These are phyloP conservation scores for Antheraea yamamai DNA, from an alignment of 2,888 invertebrate species.

Conservation along the genomic window DNA sequence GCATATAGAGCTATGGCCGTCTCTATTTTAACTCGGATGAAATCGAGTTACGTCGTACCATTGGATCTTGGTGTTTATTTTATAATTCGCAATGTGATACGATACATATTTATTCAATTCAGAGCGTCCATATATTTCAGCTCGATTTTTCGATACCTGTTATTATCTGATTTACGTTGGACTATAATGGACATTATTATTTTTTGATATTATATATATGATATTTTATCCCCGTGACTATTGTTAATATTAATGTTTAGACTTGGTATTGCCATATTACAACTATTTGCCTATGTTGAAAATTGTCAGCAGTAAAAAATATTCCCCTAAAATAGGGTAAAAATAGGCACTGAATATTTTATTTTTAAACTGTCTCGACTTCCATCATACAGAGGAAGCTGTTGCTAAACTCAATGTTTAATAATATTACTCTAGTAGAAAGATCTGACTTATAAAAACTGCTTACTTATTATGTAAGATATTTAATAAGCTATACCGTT, in stretches of 20 bases:
- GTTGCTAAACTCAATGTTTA: not conserved
- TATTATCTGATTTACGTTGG: not conserved
- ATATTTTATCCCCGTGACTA: not conserved
- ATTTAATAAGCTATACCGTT: slow-evolving; percentile 3
- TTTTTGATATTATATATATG: not conserved
- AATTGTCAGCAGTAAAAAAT: not conserved
- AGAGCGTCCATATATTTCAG: not conserved
- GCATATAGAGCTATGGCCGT: not conserved
- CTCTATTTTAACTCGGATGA: not conserved
- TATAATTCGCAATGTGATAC: no score
- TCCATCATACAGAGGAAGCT: not conserved
- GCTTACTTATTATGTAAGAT: not conserved
- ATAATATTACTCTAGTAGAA: not conserved
- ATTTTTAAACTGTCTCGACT: not conserved
- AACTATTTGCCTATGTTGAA: not conserved
- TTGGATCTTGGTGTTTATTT: no score
- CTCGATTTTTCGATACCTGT: not conserved
- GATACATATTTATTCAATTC: not conserved
- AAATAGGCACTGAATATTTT: not conserved
- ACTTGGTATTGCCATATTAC: not conserved
- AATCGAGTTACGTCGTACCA: not conserved
- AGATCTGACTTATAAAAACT: slow-evolving; percentile 7
- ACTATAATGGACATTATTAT: not conserved
- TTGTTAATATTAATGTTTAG: slow-evolving; percentile 4
- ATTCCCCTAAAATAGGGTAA: not conserved